A percentile compares a stretch with the other conserved stretches of the same genome.
phyloP scores from a whole-genome alignment of 1,140 invertebrate species.

The Nylanderia fulva region DNA sequence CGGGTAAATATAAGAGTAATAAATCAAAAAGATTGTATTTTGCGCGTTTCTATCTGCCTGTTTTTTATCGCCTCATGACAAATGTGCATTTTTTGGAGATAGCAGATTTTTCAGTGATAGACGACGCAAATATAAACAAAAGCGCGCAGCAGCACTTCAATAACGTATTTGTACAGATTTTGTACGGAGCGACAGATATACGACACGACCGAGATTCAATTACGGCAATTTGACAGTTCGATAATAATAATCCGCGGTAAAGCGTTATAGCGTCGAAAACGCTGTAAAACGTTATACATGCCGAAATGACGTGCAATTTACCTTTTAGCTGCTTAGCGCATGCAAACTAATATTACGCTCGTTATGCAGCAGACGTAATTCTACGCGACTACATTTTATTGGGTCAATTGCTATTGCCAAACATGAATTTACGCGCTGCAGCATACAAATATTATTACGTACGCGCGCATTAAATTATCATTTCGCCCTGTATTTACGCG shows the following conservation, averaged over 20 bases:
- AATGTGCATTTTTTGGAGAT: slow-evolving; percentile 59
- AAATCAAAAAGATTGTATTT: slow-evolving; percentile 60
- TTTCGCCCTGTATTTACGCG: slow-evolving; percentile 28
- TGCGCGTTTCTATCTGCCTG: slow-evolving; percentile 10
- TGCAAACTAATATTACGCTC: slow-evolving; percentile 48
- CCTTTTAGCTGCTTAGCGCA: slow-evolving; percentile 18
- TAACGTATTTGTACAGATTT: slow-evolving; percentile 54
- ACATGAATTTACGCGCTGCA: slow-evolving; percentile 37
- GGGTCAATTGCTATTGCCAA: slow-evolving; percentile 45
- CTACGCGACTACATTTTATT: slow-evolving; percentile 43
- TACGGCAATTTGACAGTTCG: slow-evolving; percentile 11
- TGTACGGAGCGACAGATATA: slow-evolving; percentile 12
- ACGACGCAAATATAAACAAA: slow-evolving; percentile 52
- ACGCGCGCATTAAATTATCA: slow-evolving; percentile 49
- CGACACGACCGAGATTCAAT: slow-evolving; percentile 37
- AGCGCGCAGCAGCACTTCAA: slow-evolving; percentile 52
- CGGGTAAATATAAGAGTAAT: slow-evolving; percentile 51
- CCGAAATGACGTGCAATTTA: slow-evolving; percentile 24
- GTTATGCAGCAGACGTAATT: slow-evolving; percentile 51
- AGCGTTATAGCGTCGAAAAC: slow-evolving; percentile 19
- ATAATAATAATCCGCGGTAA: slow-evolving; percentile 47
- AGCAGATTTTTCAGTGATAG: slow-evolving; percentile 50
- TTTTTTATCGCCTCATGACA: slow-evolving; percentile 60
- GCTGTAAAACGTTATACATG: slow-evolving; percentile 31
- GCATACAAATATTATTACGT: slow-evolving; percentile 53